These are phyloP conservation scores for Rattus rattus DNA, from an alignment of 2,113 vertebrate genomes.

Conservation along the genomic window DNA sequence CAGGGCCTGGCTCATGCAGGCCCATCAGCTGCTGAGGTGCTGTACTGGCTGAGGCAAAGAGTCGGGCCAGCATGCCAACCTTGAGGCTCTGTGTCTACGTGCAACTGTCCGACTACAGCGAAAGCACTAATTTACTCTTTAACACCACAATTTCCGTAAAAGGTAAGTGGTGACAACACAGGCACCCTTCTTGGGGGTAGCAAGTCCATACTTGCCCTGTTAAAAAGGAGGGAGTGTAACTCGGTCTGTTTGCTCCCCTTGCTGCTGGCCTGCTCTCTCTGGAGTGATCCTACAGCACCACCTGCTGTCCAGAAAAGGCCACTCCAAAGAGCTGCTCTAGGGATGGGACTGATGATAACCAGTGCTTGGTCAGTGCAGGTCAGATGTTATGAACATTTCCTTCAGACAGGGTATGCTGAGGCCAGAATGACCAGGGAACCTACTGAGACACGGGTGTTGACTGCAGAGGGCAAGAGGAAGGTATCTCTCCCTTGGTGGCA, in stretches of 20 bases:
- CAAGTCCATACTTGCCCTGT: neutral
- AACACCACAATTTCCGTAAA: neutral
- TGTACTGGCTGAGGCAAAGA: neutral
- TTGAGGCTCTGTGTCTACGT: neutral
- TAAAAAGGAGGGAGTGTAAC: neutral
- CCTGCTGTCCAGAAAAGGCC: neutral
- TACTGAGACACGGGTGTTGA: neutral
- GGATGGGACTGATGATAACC: neutral
- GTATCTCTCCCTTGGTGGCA: neutral
- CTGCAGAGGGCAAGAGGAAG: neutral
- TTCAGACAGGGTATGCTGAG: neutral
- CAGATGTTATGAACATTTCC: neutral
- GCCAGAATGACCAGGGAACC: neutral
- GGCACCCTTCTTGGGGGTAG: neutral
- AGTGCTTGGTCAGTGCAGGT: neutral
- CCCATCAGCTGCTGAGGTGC: neutral
- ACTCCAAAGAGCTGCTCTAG: fast-evolving
- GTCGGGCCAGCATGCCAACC: neutral
- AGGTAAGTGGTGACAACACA: neutral
- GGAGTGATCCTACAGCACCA: neutral
- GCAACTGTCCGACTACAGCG: neutral
- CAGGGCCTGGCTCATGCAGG: no score
- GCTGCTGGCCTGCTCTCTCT: neutral
- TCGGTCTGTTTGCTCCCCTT: neutral
- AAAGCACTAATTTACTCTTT: neutral